Percentiles rank a stretch among this genome's conserved stretches.
Evolutionary conservation across 2,797 vertebrate species (phyloP).

Genomic region (Platalea minor): DNA sequence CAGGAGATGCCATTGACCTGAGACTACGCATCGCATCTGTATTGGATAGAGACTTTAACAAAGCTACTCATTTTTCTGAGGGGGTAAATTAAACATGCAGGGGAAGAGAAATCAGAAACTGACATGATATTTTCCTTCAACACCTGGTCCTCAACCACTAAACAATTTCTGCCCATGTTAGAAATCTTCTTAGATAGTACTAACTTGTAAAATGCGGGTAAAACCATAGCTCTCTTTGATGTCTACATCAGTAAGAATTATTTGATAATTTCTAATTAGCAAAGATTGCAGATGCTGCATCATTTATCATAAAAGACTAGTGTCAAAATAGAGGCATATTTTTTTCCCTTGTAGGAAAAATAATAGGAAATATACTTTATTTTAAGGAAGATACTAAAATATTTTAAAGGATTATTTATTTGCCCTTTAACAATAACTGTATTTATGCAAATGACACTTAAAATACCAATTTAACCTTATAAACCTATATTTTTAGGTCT

Average conservation of each 20-base stretch:
- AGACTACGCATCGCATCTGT: not conserved
- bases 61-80: not conserved
- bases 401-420: not conserved
- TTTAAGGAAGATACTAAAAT: not conserved
- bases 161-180: not conserved
- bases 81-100: not conserved
- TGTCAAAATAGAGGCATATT: not conserved
- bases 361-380: not conserved
- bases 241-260: not conserved
- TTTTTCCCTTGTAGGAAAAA: not conserved
- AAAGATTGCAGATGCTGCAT: not conserved
- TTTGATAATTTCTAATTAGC: not conserved
- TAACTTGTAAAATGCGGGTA: not conserved
- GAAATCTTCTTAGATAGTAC: not conserved
- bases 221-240: not conserved
- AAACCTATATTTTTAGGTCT: not conserved
- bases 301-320: not conserved
- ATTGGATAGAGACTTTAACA: not conserved
- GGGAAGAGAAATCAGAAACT: not conserved
- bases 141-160: not conserved
- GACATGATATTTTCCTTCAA: not conserved
- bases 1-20: not conserved
- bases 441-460: not conserved
- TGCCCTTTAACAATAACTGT: not conserved
- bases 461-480: not conserved